Evolutionary conservation across 2,113 vertebrate species (phyloP).

Genomic region (Dicrurus megarhynchus): DNA sequence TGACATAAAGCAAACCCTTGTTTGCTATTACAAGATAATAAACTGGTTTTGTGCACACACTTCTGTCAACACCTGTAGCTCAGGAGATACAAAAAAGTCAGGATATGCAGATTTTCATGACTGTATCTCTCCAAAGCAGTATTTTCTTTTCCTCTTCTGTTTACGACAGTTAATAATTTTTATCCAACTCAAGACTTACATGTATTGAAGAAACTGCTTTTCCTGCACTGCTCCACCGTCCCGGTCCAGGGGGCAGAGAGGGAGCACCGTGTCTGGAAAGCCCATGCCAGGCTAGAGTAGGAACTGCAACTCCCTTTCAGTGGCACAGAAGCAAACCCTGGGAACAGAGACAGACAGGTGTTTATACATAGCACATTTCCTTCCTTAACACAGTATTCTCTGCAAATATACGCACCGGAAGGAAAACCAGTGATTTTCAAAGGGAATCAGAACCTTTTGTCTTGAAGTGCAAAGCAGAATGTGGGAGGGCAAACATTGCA

Average conservation of each 20-base stretch:
- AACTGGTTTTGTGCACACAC: rapidly evolving
- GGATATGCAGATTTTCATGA: background rate
- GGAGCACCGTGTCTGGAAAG: conserved; percentile 31
- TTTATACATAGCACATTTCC: background rate
- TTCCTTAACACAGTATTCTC: background rate
- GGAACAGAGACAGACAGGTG: background rate
- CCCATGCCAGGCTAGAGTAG: conserved; percentile 5
- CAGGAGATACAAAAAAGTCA: background rate
- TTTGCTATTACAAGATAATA: background rate
- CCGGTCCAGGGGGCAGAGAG: background rate
- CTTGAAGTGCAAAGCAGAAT: background rate
- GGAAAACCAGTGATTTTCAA: background rate
- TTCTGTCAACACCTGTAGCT: background rate
- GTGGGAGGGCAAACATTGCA: background rate
- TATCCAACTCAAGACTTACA: conserved; percentile 29
- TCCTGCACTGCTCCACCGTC: conserved; percentile 34
- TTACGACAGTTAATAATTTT: background rate
- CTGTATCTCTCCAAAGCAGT: background rate
- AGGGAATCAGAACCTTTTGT: background rate
- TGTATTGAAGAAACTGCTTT: conserved; percentile 68
- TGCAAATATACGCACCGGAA: rapidly evolving
- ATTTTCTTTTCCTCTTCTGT: background rate
- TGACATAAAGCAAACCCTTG: background rate
- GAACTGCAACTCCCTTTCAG: background rate
- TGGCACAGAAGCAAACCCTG: conserved; percentile 38